A percentile compares a stretch with the other conserved stretches of the same genome.
phyloP scores from a whole-genome alignment of 2,888 invertebrate species.

The Cheilosia impressa region DNA sequence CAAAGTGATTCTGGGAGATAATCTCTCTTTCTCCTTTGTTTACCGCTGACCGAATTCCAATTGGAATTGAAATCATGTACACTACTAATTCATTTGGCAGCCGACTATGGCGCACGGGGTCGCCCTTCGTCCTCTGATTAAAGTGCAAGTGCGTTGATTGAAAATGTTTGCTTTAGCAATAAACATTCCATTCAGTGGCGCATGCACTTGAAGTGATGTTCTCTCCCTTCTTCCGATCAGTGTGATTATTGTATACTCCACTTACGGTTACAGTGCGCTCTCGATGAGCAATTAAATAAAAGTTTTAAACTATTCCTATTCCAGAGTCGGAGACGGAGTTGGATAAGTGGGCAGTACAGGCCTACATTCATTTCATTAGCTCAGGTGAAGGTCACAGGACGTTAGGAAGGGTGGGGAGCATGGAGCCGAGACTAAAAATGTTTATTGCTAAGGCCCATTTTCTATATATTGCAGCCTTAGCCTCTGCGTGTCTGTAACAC shows the following conservation, averaged over 20 bases:
- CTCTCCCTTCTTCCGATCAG: constrained; percentile 11
- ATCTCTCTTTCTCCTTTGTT: constrained; percentile 26
- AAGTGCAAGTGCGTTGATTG: constrained; percentile 72
- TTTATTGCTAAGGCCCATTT: too few species aligned
- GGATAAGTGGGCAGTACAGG: too few species aligned
- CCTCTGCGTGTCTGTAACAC: too few species aligned
- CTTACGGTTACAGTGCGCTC: constrained; percentile 35
- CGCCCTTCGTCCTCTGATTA: constrained; percentile 40
- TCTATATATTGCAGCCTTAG: too few species aligned
- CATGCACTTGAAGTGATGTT: background rate
- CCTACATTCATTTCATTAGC: constrained; percentile 29
- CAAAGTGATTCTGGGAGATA: constrained; percentile 58
- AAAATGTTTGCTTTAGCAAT: constrained; percentile 71
- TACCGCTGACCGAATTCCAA: constrained; percentile 71
- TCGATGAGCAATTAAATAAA: constrained; percentile 57
- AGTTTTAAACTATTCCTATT: constrained; percentile 57
- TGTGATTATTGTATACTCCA: constrained; percentile 66
- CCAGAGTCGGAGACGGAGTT: constrained; percentile 27
- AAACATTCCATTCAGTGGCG: constrained; percentile 67
- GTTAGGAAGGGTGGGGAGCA: constrained; percentile 2
- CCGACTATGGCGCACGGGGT: background rate
- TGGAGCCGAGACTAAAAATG: too few species aligned
- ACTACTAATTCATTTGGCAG: constrained; percentile 39
- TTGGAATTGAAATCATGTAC: constrained; percentile 41
- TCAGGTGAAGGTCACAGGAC: constrained; percentile 36